These are phyloP conservation scores for Nysson spinosus DNA, from an alignment of 2,888 invertebrate genomes.

Conservation along the genomic window DNA sequence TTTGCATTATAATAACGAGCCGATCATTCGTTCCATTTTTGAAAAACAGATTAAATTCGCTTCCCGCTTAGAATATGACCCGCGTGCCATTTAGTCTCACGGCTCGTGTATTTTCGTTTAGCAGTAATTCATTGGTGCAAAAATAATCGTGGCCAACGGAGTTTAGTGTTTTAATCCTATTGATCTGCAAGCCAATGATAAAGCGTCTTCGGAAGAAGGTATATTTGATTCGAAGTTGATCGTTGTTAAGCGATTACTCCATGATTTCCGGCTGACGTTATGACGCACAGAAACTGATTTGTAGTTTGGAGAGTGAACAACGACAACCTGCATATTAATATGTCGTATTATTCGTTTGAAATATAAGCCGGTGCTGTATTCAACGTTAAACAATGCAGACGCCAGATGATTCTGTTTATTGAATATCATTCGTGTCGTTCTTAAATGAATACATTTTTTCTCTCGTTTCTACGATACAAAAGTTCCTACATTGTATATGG, in stretches of 20 bases:
- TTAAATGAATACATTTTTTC: no score
- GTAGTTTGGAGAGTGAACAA: conserved; percentile 22
- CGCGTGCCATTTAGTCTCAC: no score
- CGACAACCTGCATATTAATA: conserved; percentile 24
- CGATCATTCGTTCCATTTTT: no score
- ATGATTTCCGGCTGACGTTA: conserved; percentile 43
- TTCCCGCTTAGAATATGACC: no score
- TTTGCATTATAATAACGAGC: no score
- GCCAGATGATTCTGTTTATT: background rate
- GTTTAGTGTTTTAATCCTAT: background rate
- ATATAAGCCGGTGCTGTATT: background rate
- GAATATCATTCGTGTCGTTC: background rate
- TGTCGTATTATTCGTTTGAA: conserved; percentile 30
- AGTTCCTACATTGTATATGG: no score
- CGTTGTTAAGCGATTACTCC: conserved; percentile 31
- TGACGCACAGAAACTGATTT: conserved; percentile 50
- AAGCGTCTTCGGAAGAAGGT: background rate
- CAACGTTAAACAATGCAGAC: background rate
- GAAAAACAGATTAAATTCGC: no score
- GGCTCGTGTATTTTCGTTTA: no score
- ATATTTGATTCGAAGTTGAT: conserved; percentile 10
- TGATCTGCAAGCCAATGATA: background rate
- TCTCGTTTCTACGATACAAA: no score
- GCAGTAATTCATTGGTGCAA: conserved; percentile 1
- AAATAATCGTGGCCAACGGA: background rate